A percentile compares a stretch with the other conserved stretches of the same genome.
phyloP scores from a whole-genome alignment of 2,888 invertebrate genomes.

The Drosophila austrosaltans region DNA sequence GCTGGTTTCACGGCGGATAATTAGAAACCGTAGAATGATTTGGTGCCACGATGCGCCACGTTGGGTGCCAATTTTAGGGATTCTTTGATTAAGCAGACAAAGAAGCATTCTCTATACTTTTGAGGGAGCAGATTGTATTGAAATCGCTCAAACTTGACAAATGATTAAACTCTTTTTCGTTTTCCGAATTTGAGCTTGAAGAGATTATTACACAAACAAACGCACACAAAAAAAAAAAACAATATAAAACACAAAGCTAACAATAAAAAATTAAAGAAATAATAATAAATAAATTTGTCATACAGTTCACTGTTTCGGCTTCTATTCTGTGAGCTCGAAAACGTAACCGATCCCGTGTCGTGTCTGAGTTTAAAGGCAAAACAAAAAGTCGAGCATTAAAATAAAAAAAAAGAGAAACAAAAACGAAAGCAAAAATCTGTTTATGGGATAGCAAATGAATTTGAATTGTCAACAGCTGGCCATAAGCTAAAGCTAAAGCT shows the following conservation, averaged over 20 bases:
- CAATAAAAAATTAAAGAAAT: conserved; percentile 16
- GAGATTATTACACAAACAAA: not conserved
- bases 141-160: no score
- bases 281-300: conserved; percentile 27
- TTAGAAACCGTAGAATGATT: no score
- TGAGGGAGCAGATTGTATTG: no score
- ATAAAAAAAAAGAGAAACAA: conserved; percentile 2
- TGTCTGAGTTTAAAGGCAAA: conserved; percentile 8
- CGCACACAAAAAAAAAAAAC: not conserved
- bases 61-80: no score
- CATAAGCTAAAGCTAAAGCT: conserved; percentile 13
- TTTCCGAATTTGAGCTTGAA: no score
- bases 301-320: conserved; percentile 19
- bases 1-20: no score
- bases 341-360: conserved; percentile 1
- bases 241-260: not conserved
- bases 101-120: no score
- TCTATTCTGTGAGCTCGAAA: conserved; percentile 25
- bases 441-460: conserved; percentile 40
- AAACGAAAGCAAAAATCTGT: conserved; percentile 42
- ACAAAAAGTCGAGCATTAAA: not conserved
- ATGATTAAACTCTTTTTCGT: no score
- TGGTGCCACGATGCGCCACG: no score
- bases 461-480: conserved; percentile 47
- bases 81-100: no score